A percentile compares a stretch with the other conserved stretches of the same genome.
phyloP scores from a whole-genome alignment of 2,113 vertebrate species.

The Ancistrus triradiatus region DNA sequence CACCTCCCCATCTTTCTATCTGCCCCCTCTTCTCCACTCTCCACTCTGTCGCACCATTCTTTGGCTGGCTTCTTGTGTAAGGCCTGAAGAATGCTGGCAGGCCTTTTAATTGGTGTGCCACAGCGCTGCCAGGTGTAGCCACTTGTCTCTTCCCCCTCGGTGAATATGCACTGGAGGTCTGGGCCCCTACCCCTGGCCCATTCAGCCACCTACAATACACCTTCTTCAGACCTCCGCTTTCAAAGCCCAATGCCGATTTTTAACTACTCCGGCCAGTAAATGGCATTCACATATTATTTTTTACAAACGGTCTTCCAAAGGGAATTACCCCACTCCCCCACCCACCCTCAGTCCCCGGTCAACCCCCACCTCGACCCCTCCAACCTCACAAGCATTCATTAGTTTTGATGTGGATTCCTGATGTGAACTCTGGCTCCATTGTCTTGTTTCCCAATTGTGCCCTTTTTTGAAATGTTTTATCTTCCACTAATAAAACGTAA shows the following conservation, averaged over 20 bases:
- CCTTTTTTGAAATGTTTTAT: slow-evolving; percentile 20
- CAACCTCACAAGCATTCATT: slow-evolving; percentile 48
- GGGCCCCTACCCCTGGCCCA: slow-evolving; percentile 47
- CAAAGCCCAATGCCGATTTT: slow-evolving; percentile 48
- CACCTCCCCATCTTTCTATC: slow-evolving; percentile 31
- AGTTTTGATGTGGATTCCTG: slow-evolving; percentile 48
- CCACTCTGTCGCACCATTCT: slow-evolving; percentile 33
- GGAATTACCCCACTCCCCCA: slow-evolving; percentile 56
- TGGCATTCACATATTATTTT: slow-evolving; percentile 60
- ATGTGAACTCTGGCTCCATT: slow-evolving; percentile 37
- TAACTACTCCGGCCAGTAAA: slow-evolving; percentile 52
- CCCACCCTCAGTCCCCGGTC: slow-evolving; percentile 38
- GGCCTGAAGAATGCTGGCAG: slow-evolving; percentile 59
- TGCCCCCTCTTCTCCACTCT: slow-evolving; percentile 39
- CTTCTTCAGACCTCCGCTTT: slow-evolving; percentile 43
- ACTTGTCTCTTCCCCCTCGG: slow-evolving; percentile 63
- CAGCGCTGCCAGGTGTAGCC: slow-evolving; percentile 72
- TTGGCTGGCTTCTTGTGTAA: slow-evolving; percentile 47
- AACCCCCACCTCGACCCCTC: slow-evolving; percentile 47
- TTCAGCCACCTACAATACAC: slow-evolving; percentile 52
- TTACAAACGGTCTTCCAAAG: slow-evolving; percentile 44
- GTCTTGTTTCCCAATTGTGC: slow-evolving; percentile 14
- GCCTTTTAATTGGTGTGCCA: slow-evolving; percentile 66
- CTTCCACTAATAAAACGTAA: slow-evolving; percentile 19
- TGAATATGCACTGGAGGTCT: slow-evolving; percentile 53